phyloP scores from a whole-genome alignment of 2,113 vertebrate genomes.

The Electrona antarctica region DNA sequence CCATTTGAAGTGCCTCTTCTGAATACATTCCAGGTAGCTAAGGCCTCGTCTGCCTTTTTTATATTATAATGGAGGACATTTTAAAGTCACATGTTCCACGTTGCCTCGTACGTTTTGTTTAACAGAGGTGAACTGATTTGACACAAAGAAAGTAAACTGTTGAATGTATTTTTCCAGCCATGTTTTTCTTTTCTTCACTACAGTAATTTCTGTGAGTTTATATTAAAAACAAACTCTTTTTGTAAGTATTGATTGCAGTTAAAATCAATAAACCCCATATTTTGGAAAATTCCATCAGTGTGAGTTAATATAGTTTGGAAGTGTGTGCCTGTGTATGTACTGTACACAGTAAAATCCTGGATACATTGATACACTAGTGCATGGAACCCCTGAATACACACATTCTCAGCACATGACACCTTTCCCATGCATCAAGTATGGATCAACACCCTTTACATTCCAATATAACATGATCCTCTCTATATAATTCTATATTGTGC shows the following conservation, averaged over 20 bases:
- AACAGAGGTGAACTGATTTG: constrained; percentile 84
- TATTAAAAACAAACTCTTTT: constrained; percentile 88
- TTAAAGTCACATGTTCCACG: constrained; percentile 79
- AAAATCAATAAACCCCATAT: constrained; percentile 99
- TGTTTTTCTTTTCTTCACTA: constrained; percentile 84
- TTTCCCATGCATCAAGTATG: too few species aligned
- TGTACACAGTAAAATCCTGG: too few species aligned
- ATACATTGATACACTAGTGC: too few species aligned
- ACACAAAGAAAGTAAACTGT: constrained; percentile 91
- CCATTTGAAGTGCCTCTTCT: constrained; percentile 86
- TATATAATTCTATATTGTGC: too few species aligned
- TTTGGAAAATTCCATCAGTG: constrained; percentile 77
- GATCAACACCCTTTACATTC: too few species aligned
- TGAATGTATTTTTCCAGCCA: constrained; percentile 94
- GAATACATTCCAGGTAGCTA: constrained; percentile 95
- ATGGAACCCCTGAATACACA: too few species aligned
- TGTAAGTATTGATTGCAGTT: constrained; percentile 99
- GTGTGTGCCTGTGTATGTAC: too few species aligned
- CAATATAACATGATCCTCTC: too few species aligned
- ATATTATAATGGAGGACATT: constrained; percentile 74
- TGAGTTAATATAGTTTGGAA: constrained; percentile 1
- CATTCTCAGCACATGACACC: too few species aligned
- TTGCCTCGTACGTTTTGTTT: constrained; percentile 77
- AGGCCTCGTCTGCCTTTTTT: constrained; percentile 69
- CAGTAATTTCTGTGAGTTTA: constrained; percentile 96